phyloP scores from a whole-genome alignment of 2,888 invertebrate species.

The Drosophila merina region DNA sequence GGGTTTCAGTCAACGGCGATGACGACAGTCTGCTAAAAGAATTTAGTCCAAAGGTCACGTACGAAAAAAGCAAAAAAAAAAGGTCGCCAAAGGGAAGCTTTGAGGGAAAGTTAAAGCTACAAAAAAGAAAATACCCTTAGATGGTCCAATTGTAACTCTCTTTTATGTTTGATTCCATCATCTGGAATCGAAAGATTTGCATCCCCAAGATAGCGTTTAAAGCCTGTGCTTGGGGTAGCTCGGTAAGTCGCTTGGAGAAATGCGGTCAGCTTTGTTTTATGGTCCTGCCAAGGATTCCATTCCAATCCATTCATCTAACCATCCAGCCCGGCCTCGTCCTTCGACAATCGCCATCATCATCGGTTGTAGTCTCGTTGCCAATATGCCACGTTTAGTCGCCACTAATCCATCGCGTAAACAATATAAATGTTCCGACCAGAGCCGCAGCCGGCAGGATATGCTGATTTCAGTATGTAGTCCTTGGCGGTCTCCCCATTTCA shows the following conservation, averaged over 20 bases:
- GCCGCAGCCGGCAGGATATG: constrained; percentile 47
- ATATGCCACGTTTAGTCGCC: constrained; percentile 70
- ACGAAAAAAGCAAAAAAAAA: constrained; percentile 29
- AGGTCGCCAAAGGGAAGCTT: constrained; percentile 1
- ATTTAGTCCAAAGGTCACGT: constrained; percentile 74
- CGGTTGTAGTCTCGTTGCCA: constrained; percentile 53
- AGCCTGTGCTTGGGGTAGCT: constrained; percentile 26
- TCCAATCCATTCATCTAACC: constrained; percentile 21
- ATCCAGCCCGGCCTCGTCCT: constrained; percentile 29
- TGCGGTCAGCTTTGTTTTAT: constrained; percentile 64
- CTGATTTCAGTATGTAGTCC: constrained; percentile 52
- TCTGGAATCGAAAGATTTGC: constrained; percentile 8
- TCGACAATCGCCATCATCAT: constrained; percentile 24
- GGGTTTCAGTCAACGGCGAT: constrained; percentile 60
- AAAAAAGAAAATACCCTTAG: neutral
- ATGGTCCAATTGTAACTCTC: constrained; percentile 7
- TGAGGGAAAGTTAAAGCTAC: constrained; percentile 14
- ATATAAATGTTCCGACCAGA: constrained; percentile 55
- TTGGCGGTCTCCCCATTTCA: constrained; percentile 19
- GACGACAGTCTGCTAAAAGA: constrained; percentile 56
- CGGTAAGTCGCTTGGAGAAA: constrained; percentile 42
- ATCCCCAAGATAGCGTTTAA: constrained; percentile 36
- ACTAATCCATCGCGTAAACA: constrained; percentile 71
- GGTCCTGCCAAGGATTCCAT: constrained; percentile 34
- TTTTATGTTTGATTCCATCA: constrained; percentile 27